A percentile compares a stretch with the other conserved stretches of the same genome.
Evolutionary conservation across 2,888 invertebrate species (phyloP).

Genomic region (Nyleta sp.): DNA sequence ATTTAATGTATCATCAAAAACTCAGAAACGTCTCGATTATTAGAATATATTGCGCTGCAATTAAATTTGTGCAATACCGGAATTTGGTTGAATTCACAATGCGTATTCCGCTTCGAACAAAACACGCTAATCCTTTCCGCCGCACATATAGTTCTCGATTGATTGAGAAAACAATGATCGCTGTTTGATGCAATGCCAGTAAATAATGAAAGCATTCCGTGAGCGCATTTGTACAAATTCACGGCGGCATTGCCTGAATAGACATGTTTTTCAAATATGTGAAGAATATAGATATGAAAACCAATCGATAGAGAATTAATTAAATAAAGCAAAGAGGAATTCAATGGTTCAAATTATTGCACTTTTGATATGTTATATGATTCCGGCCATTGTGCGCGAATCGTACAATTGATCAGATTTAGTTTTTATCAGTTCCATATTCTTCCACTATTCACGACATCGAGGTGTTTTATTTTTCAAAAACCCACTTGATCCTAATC

Average conservation of each 20-base stretch:
- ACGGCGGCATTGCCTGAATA: conserved; percentile 48
- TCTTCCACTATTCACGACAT: not conserved
- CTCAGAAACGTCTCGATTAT: conserved; percentile 47
- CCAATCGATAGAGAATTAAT: conserved; percentile 63
- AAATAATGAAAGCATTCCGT: conserved; percentile 64
- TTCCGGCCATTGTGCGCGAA: conserved; percentile 14
- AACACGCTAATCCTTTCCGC: conserved; percentile 53
- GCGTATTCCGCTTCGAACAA: conserved; percentile 41
- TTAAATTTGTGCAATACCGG: conserved; percentile 47
- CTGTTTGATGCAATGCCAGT: conserved; percentile 62
- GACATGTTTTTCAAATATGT: conserved; percentile 62
- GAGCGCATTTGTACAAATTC: conserved; percentile 61
- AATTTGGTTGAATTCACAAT: conserved; percentile 47
- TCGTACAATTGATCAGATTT: conserved; percentile 31
- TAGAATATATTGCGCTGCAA: conserved; percentile 51
- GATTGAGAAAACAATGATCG: conserved; percentile 66
- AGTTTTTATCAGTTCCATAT: conserved; percentile 12
- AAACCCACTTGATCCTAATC: not conserved
- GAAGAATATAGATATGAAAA: conserved; percentile 62
- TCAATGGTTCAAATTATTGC: conserved; percentile 49
- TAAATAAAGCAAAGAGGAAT: conserved; percentile 60
- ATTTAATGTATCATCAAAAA: conserved; percentile 55
- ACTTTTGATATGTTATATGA: conserved; percentile 57
- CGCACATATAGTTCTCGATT: conserved; percentile 52
- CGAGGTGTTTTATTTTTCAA: not conserved